A percentile compares a stretch with the other conserved stretches of the same genome.
Conservation (phyloP, 1,140 invertebrate genomes). For the Drosophila kurseongensis region DNA sequence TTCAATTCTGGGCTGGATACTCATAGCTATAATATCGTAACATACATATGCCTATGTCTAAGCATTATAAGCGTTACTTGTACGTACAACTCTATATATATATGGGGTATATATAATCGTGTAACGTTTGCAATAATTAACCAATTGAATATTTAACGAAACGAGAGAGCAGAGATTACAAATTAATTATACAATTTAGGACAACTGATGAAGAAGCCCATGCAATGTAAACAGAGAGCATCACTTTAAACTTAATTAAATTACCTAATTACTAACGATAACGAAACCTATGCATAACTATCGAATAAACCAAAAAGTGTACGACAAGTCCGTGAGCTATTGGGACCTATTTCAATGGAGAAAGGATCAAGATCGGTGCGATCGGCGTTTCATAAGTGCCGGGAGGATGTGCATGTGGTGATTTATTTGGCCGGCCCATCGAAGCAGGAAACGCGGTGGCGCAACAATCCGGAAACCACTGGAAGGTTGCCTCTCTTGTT, state of each 20-base stretch:
- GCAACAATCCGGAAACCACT: constrained; percentile 18
- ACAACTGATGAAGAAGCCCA: constrained; percentile 7
- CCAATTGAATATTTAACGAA: constrained; percentile 17
- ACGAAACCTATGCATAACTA: constrained; percentile 39
- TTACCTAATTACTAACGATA: constrained; percentile 48
- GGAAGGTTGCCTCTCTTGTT: constrained; percentile 15
- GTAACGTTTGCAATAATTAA: constrained; percentile 37
- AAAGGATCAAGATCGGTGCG: not conserved
- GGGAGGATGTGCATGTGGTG: constrained; percentile 8
- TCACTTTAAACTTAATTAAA: constrained; percentile 50
- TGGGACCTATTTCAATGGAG: not conserved
- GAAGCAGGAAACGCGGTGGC: constrained; percentile 18
- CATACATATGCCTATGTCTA: constrained; percentile 47
- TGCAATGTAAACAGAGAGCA: constrained; percentile 48
- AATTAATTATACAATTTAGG: constrained; percentile 37
- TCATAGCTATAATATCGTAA: constrained; percentile 52
- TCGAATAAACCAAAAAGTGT: constrained; percentile 38
- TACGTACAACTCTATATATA: constrained; percentile 17
- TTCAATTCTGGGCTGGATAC: constrained; percentile 46
- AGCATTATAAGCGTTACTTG: constrained; percentile 39
- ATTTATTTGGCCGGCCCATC: constrained; percentile 6
- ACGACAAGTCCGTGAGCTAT: not conserved
- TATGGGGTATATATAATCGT: constrained; percentile 9
- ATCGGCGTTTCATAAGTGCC: constrained; percentile 2
- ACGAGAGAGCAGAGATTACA: constrained; percentile 23